phyloP scores from a whole-genome alignment of 1,140 invertebrate species.

The Amyelois transitella region DNA sequence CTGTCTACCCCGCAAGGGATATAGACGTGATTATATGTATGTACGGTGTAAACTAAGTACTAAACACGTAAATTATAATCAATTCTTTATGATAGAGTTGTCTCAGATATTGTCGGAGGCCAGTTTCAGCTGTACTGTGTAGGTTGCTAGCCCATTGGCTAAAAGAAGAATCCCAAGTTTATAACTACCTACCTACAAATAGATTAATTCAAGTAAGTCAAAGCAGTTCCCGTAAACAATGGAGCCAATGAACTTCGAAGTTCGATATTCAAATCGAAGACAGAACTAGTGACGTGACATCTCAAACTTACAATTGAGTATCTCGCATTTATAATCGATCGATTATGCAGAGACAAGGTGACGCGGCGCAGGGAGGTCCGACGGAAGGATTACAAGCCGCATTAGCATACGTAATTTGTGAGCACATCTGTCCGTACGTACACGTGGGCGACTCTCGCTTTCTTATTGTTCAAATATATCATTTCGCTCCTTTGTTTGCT shows the following conservation, averaged over 20 bases:
- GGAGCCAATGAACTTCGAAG: background rate
- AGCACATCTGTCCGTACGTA: conserved; percentile 30
- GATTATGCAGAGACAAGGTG: conserved; percentile 43
- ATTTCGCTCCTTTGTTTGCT: conserved; percentile 20
- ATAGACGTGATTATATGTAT: no score
- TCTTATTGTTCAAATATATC: conserved; percentile 41
- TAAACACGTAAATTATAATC: no score
- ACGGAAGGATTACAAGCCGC: conserved; percentile 44
- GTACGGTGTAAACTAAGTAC: no score
- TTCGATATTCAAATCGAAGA: conserved; percentile 4
- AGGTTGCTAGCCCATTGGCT: no score
- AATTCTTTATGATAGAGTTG: no score
- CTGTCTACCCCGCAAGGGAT: no score
- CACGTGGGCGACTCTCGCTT: conserved; percentile 40
- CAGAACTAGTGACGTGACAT: conserved; percentile 20
- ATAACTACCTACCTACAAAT: background rate
- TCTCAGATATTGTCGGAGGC: no score
- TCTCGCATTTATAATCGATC: conserved; percentile 45
- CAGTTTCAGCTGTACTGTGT: no score
- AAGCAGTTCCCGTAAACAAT: background rate
- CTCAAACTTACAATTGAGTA: conserved; percentile 23
- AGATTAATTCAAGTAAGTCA: background rate
- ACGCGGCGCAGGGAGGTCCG: conserved; percentile 36
- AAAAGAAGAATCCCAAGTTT: no score
- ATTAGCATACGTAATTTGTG: conserved; percentile 54